Evolutionary conservation across 2,113 vertebrate genomes (phyloP), one percentile per base, ranked within the genome.

Genomic region (Camelus dromedarius): DNA sequence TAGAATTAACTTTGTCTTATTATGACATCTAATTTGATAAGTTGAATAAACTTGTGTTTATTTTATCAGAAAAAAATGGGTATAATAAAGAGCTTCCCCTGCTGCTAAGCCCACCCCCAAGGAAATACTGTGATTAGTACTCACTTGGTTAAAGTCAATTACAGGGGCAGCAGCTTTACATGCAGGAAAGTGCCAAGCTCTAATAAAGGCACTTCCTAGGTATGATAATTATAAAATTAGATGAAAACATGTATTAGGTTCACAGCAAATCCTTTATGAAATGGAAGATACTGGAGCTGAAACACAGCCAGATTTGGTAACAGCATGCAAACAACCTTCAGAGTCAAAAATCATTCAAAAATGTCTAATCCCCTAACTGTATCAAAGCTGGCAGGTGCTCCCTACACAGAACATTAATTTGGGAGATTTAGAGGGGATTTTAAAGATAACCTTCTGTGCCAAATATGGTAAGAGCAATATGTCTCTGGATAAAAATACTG

Each of bases 341-440:
- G 73, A 97, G 3, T 96, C n/a, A 93, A 97, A 88, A 97, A 97
- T 96, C 86, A 89, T 84, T 92, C 24, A 96, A 35, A 96, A 77
- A 82, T 32, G n/a, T 48, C 88, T 96, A 97, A 97, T 95, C 60
- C n/a, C 66, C 91, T 73, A 97, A 96, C 42, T 91, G 38, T 66
- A 95, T 94, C 69, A 90, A 97, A 96, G 32, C 69, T 96, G 67
- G 48, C 80, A 97, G 82, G 56, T 92, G 56, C 72, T 96, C 32
- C 73, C 6, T 58, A 46, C 52, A 96, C 69, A 97, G 89, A 97
- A 95, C 89, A 92, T 96, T 97, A 95, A 96, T 83, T 96, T 95
- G 58, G 93, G 46, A 94, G 92, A 97, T 85, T 97, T 90, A 94
- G 82, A 95, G 70, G 77, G 4, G 32, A 86, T 92, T 93, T 96